phyloP scores from a whole-genome alignment of 2,888 invertebrate species.

The Xestoiulus laeticollis region DNA sequence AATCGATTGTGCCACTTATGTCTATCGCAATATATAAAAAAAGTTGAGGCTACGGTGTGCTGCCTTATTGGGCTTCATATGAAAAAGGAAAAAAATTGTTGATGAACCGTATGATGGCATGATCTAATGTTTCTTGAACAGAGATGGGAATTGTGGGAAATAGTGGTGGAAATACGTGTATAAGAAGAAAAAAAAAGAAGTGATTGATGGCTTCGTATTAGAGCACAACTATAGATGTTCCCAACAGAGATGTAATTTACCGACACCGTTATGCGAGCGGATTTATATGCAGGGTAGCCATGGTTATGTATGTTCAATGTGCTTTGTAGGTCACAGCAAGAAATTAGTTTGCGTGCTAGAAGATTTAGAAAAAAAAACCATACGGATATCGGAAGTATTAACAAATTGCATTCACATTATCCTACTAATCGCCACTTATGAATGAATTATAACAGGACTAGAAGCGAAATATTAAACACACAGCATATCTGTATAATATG shows the following conservation, averaged over 20 bases:
- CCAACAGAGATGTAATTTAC: conserved; percentile 12
- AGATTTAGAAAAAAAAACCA: not conserved
- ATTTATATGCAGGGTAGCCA: not conserved
- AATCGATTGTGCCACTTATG: conserved; percentile 10
- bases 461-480: too few species aligned
- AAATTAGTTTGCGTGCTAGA: conserved; percentile 6
- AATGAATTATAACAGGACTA: not conserved
- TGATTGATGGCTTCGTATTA: conserved; percentile 29
- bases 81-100: not conserved
- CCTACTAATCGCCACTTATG: not conserved
- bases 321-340: not conserved
- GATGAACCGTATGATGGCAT: not conserved
- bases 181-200: not conserved
- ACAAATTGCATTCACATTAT: not conserved
- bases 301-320: not conserved
- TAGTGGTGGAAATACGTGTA: not conserved
- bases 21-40: not conserved
- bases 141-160: not conserved
- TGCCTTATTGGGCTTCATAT: not conserved
- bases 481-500: not conserved
- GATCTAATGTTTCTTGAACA: not conserved
- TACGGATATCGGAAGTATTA: not conserved
- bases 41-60: not conserved
- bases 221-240: not conserved
- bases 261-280: not conserved